Percentiles rank a stretch among this genome's conserved stretches.
Evolutionary conservation across 2,888 invertebrate genomes (phyloP).

Genomic region (Cephus nigrinus): DNA sequence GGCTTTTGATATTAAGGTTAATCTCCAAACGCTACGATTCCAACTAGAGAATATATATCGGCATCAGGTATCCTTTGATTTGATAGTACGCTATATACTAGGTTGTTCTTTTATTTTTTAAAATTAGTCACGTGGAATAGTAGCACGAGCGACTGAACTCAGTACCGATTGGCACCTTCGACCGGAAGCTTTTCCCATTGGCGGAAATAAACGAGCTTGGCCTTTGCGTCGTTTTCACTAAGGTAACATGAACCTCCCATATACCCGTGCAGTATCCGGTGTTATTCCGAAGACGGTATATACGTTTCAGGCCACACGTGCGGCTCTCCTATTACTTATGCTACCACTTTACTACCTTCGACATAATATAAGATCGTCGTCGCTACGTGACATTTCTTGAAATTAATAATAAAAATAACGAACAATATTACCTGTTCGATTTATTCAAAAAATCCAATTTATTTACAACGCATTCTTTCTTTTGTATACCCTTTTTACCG

Average conservation of each 20-base stretch:
- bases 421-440: background rate
- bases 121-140: background rate
- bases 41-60: background rate
- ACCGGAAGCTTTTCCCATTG: background rate
- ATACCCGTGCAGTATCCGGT: background rate
- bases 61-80: background rate
- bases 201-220: background rate
- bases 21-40: slow-evolving; percentile 26
- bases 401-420: background rate
- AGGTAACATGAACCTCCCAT: background rate
- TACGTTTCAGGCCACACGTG: background rate
- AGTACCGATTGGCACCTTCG: background rate
- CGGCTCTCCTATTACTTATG: background rate
- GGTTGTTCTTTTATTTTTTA: background rate
- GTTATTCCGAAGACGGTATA: background rate
- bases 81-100: background rate
- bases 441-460: background rate
- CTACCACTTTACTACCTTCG: background rate
- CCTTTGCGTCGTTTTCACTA: background rate
- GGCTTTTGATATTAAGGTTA: slow-evolving; percentile 53
- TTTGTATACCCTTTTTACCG: background rate
- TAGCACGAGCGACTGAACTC: background rate
- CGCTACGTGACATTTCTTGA: background rate
- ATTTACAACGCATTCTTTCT: background rate
- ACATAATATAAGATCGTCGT: background rate